A percentile compares a stretch with the other conserved stretches of the same genome.
Conservation (phyloP, 2,113 vertebrate species). For the Oplegnathus fasciatus region DNA sequence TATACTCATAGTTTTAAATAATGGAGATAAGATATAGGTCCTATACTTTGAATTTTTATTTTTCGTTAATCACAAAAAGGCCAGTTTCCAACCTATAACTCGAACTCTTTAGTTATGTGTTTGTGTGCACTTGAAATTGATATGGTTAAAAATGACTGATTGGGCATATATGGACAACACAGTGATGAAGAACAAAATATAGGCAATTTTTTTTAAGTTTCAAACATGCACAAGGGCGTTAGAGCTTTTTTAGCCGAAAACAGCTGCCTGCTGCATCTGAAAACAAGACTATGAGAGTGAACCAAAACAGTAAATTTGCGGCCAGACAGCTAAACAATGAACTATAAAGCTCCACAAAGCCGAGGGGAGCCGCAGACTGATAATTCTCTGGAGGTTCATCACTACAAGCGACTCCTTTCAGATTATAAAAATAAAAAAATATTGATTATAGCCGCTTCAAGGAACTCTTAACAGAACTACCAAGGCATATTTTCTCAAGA, state of each 20-base stretch:
- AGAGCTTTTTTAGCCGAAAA: background rate
- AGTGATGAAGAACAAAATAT: background rate
- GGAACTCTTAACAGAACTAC: background rate
- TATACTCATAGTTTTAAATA: background rate
- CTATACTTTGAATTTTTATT: background rate
- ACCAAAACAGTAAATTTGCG: background rate
- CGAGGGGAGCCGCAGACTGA: no score
- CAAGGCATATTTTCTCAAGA: background rate
- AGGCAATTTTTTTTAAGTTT: background rate
- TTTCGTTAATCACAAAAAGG: background rate
- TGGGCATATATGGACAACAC: background rate
- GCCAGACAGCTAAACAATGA: no score
- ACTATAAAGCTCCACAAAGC: no score
- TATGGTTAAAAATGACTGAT: background rate
- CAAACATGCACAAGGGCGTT: no score
- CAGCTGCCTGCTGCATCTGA: background rate
- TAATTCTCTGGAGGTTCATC: no score
- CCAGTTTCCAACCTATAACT: background rate
- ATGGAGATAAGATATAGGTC: background rate
- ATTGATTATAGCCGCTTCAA: background rate
- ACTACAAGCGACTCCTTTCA: no score
- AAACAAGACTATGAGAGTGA: background rate
- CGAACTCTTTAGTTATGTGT: background rate
- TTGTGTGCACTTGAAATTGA: background rate
- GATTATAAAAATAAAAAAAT: no score